Evolutionary conservation across 2,797 vertebrate genomes (phyloP), one percentile per base, ranked within the genome.

Genomic region (Masticophis lateralis): DNA sequence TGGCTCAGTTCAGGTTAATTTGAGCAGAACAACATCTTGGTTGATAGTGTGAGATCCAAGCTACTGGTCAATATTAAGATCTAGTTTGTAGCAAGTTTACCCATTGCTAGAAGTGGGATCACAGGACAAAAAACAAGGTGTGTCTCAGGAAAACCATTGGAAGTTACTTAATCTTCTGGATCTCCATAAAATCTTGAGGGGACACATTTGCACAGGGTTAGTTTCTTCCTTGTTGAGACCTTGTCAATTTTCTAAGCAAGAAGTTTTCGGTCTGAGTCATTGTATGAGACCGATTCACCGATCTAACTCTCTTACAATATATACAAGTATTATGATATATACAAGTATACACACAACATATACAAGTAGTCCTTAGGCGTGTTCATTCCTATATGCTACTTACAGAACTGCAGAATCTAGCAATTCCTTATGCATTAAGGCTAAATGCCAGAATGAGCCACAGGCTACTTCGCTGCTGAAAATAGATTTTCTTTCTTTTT

Each of bases 321-420:
- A 55, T 43, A 57, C 60, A 61, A 61, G 9, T 57, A 37, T 32
- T 90, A 69, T 22, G 51, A 59, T 22, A 61, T 61, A 25, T 25
- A 61, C 22, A 27, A 27, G 22, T 61, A 25, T 60, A 27, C 3
- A 60, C 32, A 20, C 37, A 60, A 57, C 10, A 47, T 86, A 37
- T 60, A 60, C 22, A 60, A 60, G 8, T 60, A 60, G 59, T 60
- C 22, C 59, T 60, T 22, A 59, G 57, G 18, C 0, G 3, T 20
- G 6, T 22, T 51, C 16, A 53, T 47, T 83, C 37, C 47, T 25
- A 22, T 25, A 5, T 25, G 74, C 20, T 20, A 22, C 0, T 8
- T 22, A 92, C 20, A 95, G 93, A 90, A 95, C 1, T 56, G 86
- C 61, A 25, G 56, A 63, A 53, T 14, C 94, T 89, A 86, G 88